A percentile compares a stretch with the other conserved stretches of the same genome.
These are phyloP conservation scores for Heloderma charlesbogerti DNA, from an alignment of 2,113 vertebrate species.

Conservation along the genomic window DNA sequence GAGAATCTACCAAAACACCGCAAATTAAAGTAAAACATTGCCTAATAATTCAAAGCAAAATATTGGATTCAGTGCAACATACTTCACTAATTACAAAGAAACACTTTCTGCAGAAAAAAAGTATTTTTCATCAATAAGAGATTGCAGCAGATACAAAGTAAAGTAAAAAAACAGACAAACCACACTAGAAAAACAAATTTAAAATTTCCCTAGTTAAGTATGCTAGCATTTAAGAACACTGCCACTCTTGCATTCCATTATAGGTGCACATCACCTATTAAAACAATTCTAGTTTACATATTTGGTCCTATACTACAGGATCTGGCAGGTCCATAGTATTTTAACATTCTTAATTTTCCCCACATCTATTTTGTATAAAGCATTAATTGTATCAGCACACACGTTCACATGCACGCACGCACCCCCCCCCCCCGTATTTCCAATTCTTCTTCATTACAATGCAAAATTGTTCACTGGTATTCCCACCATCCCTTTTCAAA, in stretches of 20 bases:
- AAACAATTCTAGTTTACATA: slow-evolving; percentile 21
- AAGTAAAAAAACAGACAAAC: neutral
- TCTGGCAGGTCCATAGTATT: neutral
- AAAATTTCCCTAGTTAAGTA: slow-evolving; percentile 21
- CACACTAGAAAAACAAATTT: neutral
- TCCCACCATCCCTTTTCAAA: neutral
- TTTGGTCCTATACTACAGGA: neutral
- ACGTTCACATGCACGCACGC: no score
- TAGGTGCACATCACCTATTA: neutral
- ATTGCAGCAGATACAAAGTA: neutral
- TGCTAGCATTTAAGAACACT: slow-evolving; percentile 12
- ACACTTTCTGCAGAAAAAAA: slow-evolving; percentile 43
- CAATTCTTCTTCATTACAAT: slow-evolving; percentile 29
- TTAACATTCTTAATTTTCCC: neutral
- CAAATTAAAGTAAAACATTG: slow-evolving; percentile 28
- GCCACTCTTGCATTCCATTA: neutral
- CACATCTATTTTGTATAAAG: neutral
- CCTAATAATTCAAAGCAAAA: slow-evolving; percentile 41
- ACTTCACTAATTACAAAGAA: neutral
- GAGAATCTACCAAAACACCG: slow-evolving; percentile 22
- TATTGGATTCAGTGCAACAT: neutral
- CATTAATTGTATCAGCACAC: neutral
- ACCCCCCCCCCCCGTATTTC: neutral
- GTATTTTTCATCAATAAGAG: neutral
- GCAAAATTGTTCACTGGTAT: slow-evolving; percentile 48